Evolutionary conservation across 2,797 vertebrate genomes (phyloP).

Genomic region (Cryptoblepharus egeriae): DNA sequence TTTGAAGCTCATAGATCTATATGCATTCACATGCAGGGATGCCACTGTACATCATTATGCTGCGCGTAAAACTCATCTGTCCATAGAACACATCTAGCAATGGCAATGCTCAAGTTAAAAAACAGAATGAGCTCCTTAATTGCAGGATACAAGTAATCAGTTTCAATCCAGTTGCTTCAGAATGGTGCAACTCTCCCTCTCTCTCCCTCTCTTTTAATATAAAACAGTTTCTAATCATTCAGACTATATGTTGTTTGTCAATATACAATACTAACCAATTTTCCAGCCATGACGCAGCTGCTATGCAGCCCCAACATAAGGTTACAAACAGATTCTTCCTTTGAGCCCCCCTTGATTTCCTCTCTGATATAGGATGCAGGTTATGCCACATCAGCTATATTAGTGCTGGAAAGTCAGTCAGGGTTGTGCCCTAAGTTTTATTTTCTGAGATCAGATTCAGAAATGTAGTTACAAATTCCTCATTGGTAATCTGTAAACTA

Average conservation of each 20-base stretch:
- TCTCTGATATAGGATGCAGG: too few relatives aligned
- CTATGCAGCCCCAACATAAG: too few relatives aligned
- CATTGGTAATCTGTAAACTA: neutral
- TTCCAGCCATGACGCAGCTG: too few relatives aligned
- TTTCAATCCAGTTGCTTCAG: neutral
- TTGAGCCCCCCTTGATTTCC: too few relatives aligned
- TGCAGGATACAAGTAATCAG: conserved; percentile 2
- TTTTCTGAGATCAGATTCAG: neutral
- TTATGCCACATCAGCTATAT: too few relatives aligned
- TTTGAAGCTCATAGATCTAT: conserved; percentile 5
- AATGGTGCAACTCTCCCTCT: too few relatives aligned
- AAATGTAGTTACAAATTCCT: neutral
- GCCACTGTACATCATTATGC: conserved; percentile 23
- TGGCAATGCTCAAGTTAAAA: neutral
- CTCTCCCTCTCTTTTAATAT: neutral
- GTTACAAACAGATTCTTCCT: too few relatives aligned
- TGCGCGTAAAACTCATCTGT: conserved; percentile 20
- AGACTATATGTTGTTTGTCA: neutral
- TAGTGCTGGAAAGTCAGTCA: too few relatives aligned
- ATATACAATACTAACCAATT: neutral
- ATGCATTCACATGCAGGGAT: conserved; percentile 30
- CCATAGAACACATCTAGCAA: neutral
- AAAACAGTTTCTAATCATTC: neutral
- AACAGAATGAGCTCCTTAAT: neutral
- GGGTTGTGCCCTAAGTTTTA: neutral